A percentile compares a stretch with the other conserved stretches of the same genome.
Conservation (phyloP, 2,888 invertebrate genomes). For the Myathropa florea region DNA sequence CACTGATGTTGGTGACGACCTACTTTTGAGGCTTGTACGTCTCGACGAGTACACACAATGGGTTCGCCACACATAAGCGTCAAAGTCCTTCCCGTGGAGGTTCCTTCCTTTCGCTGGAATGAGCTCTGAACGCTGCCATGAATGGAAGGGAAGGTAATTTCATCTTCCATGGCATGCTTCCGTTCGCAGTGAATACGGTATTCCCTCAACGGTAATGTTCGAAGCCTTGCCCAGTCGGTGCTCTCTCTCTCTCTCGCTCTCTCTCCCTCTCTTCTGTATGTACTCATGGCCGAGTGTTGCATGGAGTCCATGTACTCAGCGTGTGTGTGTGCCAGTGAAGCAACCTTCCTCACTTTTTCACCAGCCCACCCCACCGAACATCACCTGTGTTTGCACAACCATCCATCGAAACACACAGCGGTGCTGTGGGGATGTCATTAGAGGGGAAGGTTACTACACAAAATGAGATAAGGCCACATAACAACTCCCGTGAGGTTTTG, state of each 20-base stretch:
- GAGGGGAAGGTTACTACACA: slow-evolving; percentile 27
- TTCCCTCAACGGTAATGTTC: slow-evolving; percentile 13
- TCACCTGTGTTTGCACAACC: slow-evolving; percentile 26
- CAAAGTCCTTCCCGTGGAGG: slow-evolving; percentile 37
- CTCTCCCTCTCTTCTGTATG: background rate
- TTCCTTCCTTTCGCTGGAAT: slow-evolving; percentile 44
- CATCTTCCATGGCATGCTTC: slow-evolving; percentile 28
- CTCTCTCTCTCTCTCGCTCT: background rate
- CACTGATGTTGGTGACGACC: slow-evolving; percentile 66
- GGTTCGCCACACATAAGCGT: background rate
- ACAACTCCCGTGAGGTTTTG: slow-evolving; percentile 50
- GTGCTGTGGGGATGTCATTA: background rate
- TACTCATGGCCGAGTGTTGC: slow-evolving; percentile 3
- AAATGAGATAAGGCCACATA: slow-evolving; percentile 54
- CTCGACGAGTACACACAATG: slow-evolving; percentile 55
- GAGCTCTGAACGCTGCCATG: slow-evolving; percentile 22
- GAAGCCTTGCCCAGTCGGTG: background rate
- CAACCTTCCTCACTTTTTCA: slow-evolving; percentile 34
- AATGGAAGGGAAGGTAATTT: slow-evolving; percentile 57
- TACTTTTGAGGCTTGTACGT: slow-evolving; percentile 51
- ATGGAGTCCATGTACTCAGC: background rate
- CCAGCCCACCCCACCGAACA: background rate
- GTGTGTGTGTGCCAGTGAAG: background rate
- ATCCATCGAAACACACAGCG: background rate
- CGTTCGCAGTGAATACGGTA: slow-evolving; percentile 15